Evolutionary conservation across 2,888 invertebrate species (phyloP), one percentile per base, ranked within the genome.

Genomic region (Doris montereyensis): DNA sequence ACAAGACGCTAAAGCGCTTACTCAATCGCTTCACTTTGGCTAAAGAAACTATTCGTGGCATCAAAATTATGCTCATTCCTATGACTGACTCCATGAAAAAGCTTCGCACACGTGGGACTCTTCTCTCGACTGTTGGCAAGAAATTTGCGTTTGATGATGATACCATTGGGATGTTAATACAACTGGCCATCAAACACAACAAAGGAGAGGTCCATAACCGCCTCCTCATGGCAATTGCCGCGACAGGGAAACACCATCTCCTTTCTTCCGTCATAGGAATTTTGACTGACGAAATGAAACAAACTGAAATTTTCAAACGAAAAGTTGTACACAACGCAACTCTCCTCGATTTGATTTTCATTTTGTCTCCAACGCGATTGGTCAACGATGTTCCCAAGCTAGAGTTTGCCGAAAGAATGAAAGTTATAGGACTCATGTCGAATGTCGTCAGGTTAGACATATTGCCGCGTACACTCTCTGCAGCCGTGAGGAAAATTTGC

Each of bases 321-420:
- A 52, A 72, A 26, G 26, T 78, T 17, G 57, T 78, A 8, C 78
- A 73, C 73, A 78, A 73, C 8, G 78, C 78, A 1, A n/a, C 78
- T 8, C 57, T 81, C 30, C 10, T 76, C 10, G 81, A 81, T 58
- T 74, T 81, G 21, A 41, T 81, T 32, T 79, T 76, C 52, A 24
- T 79, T 10, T 67, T 81, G 17, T 65, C 79, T 13, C 78, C 78
- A 0, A n/a, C 73, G 0, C 60, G 78, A 1, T 28, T 78, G 65
- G 67, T 71, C n/a, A 10, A 8, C 5, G 57, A 52, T 4, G 21
- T 28, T 3, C 35, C 41, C 13, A 67, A n/a, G 5, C 60, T 35
- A 28, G 34, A 78, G 10, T 78, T 65, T 24, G 13, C 35, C 21
- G 73, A 73, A 60, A 65, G 78, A 13, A 73, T 72, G 65, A 72